Evolutionary conservation across 1,140 invertebrate genomes (phyloP).

Genomic region (Orussus abietinus): DNA sequence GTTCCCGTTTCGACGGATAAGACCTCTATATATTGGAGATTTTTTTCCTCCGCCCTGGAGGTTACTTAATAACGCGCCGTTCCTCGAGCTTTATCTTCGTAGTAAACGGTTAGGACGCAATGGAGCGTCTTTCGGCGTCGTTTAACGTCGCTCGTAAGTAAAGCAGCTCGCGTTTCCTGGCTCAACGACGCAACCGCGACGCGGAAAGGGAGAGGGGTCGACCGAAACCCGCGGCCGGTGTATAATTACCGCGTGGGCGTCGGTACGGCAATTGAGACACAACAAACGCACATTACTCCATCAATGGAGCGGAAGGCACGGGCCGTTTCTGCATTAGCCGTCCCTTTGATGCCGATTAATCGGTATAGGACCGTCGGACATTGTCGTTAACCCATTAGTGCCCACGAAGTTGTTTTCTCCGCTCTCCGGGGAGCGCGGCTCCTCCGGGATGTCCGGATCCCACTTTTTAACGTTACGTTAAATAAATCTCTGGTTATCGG

Average conservation of each 20-base stretch:
- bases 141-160: background rate
- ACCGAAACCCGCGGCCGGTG: background rate
- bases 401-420: constrained; percentile 24
- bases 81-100: too few relatives aligned
- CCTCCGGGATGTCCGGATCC: too few relatives aligned
- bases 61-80: background rate
- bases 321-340: constrained; percentile 29
- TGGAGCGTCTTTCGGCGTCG: too few relatives aligned
- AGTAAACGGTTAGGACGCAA: too few relatives aligned
- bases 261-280: constrained; percentile 41
- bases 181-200: background rate
- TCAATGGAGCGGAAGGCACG: constrained; percentile 43
- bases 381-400: constrained; percentile 27
- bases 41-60: too few relatives aligned
- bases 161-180: constrained; percentile 1
- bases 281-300: constrained; percentile 48
- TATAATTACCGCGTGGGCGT: constrained; percentile 40
- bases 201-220: background rate
- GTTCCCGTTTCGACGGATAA: too few relatives aligned
- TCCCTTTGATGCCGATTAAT: constrained; percentile 38
- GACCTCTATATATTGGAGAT: too few relatives aligned
- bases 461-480: too few relatives aligned
- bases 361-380: constrained; percentile 28
- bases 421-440: too few relatives aligned
- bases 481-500: too few relatives aligned